A percentile compares a stretch with the other conserved stretches of the same genome.
Evolutionary conservation across 2,888 invertebrate genomes (phyloP).

Genomic region (Heliconius erato): DNA sequence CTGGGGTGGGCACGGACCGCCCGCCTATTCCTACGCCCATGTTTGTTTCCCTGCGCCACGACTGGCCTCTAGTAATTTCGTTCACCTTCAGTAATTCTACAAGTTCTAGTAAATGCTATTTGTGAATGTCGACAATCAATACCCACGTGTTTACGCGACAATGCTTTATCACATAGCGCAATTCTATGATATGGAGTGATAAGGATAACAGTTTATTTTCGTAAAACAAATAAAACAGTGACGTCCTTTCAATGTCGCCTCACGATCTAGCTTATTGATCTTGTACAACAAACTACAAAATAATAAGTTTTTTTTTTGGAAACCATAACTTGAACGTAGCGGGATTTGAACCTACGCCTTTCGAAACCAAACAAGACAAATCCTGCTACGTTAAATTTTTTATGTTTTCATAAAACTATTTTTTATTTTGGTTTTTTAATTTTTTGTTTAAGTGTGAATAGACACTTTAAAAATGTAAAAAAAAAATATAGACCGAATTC

Average conservation of each 20-base stretch:
- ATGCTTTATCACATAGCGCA: constrained; percentile 31
- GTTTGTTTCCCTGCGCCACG: no score
- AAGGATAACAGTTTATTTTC: constrained; percentile 34
- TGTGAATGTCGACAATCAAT: constrained; percentile 19
- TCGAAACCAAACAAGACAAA: no score
- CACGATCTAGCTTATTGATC: constrained; percentile 20
- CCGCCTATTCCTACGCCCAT: no score
- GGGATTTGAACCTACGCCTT: no score
- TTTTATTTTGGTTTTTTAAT: no score
- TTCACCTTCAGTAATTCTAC: not conserved
- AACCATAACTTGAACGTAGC: no score
- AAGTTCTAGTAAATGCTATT: constrained; percentile 3
- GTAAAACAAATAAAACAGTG: constrained; percentile 38
- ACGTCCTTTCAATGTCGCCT: constrained; percentile 34
- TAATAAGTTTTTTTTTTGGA: no score
- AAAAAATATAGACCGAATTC: not conserved
- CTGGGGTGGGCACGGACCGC: no score
- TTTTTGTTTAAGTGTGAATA: no score
- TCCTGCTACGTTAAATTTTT: no score
- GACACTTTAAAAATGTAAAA: no score
- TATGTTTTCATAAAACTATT: no score
- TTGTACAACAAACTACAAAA: constrained; percentile 2
- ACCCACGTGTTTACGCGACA: constrained; percentile 27
- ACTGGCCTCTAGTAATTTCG: not conserved
- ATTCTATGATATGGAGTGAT: constrained; percentile 21